Conservation (phyloP, 92 coral and sea anemone genomes). For the Phenganax stokvisi region DNA sequence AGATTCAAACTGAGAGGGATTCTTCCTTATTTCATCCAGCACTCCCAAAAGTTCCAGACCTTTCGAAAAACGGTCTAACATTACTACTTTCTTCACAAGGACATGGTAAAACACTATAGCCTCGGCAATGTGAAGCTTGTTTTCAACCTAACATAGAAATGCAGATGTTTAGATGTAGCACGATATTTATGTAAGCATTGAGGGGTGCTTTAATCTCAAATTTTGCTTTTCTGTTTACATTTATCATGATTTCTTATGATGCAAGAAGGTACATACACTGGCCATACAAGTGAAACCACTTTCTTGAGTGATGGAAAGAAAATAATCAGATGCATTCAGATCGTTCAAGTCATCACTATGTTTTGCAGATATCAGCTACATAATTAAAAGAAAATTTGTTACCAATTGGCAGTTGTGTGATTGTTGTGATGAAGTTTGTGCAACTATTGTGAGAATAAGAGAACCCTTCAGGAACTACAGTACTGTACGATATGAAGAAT, state of each 20-base stretch:
- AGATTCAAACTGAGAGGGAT: constrained; percentile 43
- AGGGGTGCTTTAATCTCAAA: not conserved
- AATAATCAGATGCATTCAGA: constrained; percentile 34
- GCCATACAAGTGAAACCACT: constrained; percentile 37
- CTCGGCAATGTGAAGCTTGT: too few species aligned
- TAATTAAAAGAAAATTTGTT: not conserved
- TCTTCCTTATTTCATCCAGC: constrained; percentile 23
- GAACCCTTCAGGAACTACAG: too few species aligned
- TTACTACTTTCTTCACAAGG: too few species aligned
- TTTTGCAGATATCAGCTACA: constrained; percentile 36
- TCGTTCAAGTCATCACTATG: constrained; percentile 27
- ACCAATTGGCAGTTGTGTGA: too few species aligned
- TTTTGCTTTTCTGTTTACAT: too few species aligned
- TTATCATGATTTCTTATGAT: too few species aligned
- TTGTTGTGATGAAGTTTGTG: too few species aligned
- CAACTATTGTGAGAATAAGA: too few species aligned
- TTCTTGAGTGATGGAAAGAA: constrained; percentile 31
- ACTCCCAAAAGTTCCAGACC: too few species aligned
- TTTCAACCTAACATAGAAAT: not conserved
- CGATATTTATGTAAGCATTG: constrained; percentile 30
- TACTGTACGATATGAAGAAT: too few species aligned
- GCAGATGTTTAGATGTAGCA: constrained; percentile 32
- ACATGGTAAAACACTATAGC: too few species aligned
- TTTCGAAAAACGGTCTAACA: too few species aligned
- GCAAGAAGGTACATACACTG: constrained; percentile 23